These are phyloP conservation scores for Whitmania pigra DNA, from an alignment of 1,140 invertebrate species.

Conservation along the genomic window DNA sequence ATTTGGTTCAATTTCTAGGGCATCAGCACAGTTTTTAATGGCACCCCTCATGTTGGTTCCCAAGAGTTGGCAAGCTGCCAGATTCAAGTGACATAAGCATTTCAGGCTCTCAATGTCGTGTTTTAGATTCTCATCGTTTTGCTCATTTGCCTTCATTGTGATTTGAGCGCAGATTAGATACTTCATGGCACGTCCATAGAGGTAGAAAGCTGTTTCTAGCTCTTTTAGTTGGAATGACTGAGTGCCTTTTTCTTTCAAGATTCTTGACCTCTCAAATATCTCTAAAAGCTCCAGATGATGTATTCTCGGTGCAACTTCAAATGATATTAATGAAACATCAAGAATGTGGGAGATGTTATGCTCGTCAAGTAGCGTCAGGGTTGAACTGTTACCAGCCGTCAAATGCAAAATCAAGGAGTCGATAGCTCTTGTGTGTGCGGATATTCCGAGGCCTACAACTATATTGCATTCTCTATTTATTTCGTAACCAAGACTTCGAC, in stretches of 20 bases:
- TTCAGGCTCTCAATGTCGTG: background rate
- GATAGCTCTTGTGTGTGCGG: background rate
- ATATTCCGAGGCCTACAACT: background rate
- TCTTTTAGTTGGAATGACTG: background rate
- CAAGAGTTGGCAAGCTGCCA: background rate
- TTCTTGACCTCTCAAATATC: background rate
- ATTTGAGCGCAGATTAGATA: background rate
- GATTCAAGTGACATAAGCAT: constrained; percentile 2
- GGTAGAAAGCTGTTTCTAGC: background rate
- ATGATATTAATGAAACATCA: background rate
- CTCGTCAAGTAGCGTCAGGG: background rate
- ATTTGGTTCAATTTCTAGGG: background rate
- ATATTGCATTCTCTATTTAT: background rate
- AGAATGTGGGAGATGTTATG: background rate
- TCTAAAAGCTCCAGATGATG: background rate
- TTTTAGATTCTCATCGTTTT: no score
- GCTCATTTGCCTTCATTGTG: background rate
- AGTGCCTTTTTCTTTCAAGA: constrained; percentile 4
- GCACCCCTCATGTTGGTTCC: background rate
- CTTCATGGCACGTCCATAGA: background rate
- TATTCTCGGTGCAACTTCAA: background rate
- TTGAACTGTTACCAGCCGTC: background rate
- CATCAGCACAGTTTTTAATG: background rate
- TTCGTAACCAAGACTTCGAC: background rate
- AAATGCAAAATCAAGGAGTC: background rate